phyloP scores from a whole-genome alignment of 2,797 vertebrate genomes.

The Leptatherina wallacei region DNA sequence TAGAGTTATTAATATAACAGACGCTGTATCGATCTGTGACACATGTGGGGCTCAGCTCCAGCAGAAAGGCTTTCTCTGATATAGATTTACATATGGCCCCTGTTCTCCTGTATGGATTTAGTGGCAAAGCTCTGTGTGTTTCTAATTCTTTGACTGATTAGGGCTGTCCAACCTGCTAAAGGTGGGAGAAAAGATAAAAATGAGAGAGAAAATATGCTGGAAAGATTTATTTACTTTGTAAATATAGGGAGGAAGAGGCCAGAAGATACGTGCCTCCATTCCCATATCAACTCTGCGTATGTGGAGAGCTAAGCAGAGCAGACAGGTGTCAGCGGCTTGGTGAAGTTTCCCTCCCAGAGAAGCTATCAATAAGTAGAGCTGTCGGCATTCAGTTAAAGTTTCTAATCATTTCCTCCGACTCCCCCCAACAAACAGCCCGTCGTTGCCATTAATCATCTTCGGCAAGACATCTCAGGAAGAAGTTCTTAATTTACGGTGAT shows the following conservation, averaged over 20 bases:
- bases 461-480: constrained; percentile 31
- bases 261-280: constrained; percentile 40
- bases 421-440: constrained; percentile 45
- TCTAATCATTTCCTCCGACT: constrained; percentile 62
- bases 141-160: constrained; percentile 67
- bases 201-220: constrained; percentile 8
- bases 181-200: constrained; percentile 31
- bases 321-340: constrained; percentile 70
- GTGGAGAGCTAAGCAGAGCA: constrained; percentile 56
- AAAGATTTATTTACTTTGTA: constrained; percentile 50
- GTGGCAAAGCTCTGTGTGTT: constrained; percentile 60
- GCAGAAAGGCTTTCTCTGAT: constrained; percentile 66
- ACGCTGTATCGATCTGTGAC: constrained; percentile 69
- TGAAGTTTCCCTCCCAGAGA: constrained; percentile 55
- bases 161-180: constrained; percentile 42
- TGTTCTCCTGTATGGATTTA: constrained; percentile 67
- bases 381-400: constrained; percentile 49
- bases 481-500: constrained; percentile 62
- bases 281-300: constrained; percentile 43
- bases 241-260: constrained; percentile 19
- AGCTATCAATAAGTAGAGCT: constrained; percentile 51
- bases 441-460: constrained; percentile 62
- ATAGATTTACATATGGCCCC: constrained; percentile 77
- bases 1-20: constrained; percentile 81
- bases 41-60: constrained; percentile 46